Conservation (phyloP, 2,888 invertebrate genomes). For the Drosophila falleni region DNA sequence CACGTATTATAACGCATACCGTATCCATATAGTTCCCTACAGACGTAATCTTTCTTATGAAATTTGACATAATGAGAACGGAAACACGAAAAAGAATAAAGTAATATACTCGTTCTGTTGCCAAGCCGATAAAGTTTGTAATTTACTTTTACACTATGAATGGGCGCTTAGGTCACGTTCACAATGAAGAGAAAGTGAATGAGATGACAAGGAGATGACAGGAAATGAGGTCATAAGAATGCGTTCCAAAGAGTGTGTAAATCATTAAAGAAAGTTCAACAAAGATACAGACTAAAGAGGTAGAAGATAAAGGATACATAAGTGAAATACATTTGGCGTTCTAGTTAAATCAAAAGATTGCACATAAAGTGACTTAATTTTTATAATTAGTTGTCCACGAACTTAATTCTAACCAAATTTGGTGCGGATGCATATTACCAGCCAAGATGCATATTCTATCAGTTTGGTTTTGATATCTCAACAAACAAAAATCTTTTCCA, state of each 20-base stretch:
- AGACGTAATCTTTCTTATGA: constrained; percentile 53
- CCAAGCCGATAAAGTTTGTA: constrained; percentile 48
- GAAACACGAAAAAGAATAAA: constrained; percentile 47
- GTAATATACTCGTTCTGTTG: constrained; percentile 14
- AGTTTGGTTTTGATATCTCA: too few relatives aligned
- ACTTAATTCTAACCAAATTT: too few relatives aligned
- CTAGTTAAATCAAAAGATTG: background rate
- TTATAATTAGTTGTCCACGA: too few relatives aligned
- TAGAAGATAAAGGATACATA: background rate
- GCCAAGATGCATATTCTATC: too few relatives aligned
- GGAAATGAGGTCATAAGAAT: constrained; percentile 45
- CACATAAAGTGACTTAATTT: background rate
- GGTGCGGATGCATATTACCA: too few relatives aligned
- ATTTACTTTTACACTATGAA: constrained; percentile 54
- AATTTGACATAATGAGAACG: constrained; percentile 69
- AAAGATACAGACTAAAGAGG: background rate
- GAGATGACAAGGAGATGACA: constrained; percentile 29
- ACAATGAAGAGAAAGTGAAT: constrained; percentile 19
- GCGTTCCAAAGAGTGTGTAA: constrained; percentile 1
- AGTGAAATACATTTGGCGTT: background rate
- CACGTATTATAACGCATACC: constrained; percentile 36
- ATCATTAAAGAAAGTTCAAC: constrained; percentile 5
- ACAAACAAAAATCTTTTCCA: too few relatives aligned
- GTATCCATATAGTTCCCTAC: constrained; percentile 41
- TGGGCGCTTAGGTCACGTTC: constrained; percentile 47